Percentiles rank a stretch among this genome's conserved stretches.
Conservation (phyloP, 1,140 invertebrate genomes). For the Lepidurus couesii region DNA sequence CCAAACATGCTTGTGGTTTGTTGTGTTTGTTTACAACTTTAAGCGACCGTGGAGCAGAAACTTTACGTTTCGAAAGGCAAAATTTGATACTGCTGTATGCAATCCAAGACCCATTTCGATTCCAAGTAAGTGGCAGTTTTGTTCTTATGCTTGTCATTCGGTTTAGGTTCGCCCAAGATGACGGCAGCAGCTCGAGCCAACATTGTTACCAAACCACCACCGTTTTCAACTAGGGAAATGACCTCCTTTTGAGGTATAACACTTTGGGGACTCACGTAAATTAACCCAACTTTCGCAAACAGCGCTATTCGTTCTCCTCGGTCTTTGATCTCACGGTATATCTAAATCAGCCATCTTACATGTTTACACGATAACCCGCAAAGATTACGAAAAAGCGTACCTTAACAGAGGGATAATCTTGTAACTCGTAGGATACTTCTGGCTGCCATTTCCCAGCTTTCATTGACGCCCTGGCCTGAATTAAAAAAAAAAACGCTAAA, state of each 20-base stretch:
- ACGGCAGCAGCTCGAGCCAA: constrained; percentile 20
- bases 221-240: constrained; percentile 25
- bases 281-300: constrained; percentile 27
- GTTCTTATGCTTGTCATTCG: constrained; percentile 15
- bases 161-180: constrained; percentile 27
- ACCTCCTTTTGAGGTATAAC: constrained; percentile 24
- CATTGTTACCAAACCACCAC: constrained; percentile 29
- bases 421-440: constrained; percentile 51
- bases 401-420: constrained; percentile 49
- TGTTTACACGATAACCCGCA: not conserved
- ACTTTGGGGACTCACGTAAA: constrained; percentile 30
- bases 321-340: constrained; percentile 8
- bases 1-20: not conserved
- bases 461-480: constrained; percentile 46
- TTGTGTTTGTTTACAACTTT: not conserved
- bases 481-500: constrained; percentile 36
- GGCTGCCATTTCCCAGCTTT: constrained; percentile 48
- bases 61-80: constrained; percentile 16
- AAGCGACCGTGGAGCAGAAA: not conserved
- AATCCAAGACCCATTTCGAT: constrained; percentile 33
- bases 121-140: not conserved
- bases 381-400: constrained; percentile 29
- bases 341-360: not conserved
- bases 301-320: constrained; percentile 2
- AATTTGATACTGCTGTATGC: constrained; percentile 29